Evolutionary conservation across 2,113 vertebrate genomes (phyloP).

Genomic region (Euleptes europaea): DNA sequence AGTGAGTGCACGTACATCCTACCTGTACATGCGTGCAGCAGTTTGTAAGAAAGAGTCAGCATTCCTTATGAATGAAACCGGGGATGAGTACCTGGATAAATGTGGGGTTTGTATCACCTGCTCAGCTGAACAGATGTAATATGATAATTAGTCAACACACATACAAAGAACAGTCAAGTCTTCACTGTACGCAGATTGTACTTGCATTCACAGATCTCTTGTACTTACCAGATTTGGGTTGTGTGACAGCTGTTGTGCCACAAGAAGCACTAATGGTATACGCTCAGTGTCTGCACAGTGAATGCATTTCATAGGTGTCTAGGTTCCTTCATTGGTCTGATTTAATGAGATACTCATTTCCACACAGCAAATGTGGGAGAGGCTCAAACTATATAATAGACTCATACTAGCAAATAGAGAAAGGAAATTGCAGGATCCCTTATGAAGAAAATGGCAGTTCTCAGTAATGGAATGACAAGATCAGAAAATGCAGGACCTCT

Average conservation of each 20-base stretch:
- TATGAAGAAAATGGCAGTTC: not conserved
- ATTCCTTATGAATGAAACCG: too few species aligned
- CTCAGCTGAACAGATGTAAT: too few species aligned
- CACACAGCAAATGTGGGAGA: not conserved
- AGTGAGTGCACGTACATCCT: too few species aligned
- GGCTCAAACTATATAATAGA: not conserved
- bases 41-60: too few species aligned
- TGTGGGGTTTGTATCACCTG: too few species aligned
- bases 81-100: too few species aligned
- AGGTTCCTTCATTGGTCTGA: not conserved
- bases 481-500: not conserved
- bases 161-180: too few species aligned
- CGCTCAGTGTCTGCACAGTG: not conserved
- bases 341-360: not conserved
- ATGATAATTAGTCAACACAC: too few species aligned
- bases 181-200: too few species aligned
- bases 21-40: too few species aligned
- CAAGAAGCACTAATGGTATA: not conserved
- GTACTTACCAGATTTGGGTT: not conserved
- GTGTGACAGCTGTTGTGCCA: not conserved
- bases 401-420: not conserved
- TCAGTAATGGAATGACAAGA: not conserved
- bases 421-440: not conserved
- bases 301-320: not conserved
- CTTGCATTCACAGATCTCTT: too few species aligned